Evolutionary conservation across 2,888 invertebrate species (phyloP).

Genomic region (Tachina grossa): DNA sequence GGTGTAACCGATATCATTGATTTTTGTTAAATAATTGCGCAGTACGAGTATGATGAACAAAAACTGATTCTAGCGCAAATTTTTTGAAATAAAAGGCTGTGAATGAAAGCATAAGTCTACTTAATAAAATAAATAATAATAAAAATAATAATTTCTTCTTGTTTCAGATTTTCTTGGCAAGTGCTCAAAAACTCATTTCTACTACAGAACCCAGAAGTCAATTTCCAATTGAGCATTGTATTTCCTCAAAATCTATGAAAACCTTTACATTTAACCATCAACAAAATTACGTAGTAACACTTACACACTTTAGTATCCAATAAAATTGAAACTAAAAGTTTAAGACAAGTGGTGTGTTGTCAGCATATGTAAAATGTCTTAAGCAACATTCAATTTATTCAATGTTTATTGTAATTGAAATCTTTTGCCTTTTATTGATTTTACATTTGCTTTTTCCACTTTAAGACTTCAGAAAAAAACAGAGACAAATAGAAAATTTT

Average conservation of each 20-base stretch:
- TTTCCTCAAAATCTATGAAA: conserved; percentile 36
- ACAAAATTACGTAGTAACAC: not conserved
- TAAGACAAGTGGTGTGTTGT: conserved; percentile 66
- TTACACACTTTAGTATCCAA: conserved; percentile 28
- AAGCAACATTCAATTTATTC: conserved; percentile 64
- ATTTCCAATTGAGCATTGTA: conserved; percentile 25
- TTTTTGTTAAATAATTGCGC: too few relatives aligned
- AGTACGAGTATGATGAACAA: too few relatives aligned
- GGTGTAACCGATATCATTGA: too few relatives aligned
- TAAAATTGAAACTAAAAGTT: conserved; percentile 67
- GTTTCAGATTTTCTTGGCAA: too few relatives aligned
- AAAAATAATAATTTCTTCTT: too few relatives aligned
- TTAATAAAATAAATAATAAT: too few relatives aligned
- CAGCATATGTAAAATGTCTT: conserved; percentile 65
- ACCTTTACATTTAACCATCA: not conserved
- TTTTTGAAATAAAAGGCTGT: too few relatives aligned
- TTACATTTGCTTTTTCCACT: not conserved
- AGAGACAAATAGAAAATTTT: too few relatives aligned
- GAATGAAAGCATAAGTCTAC: too few relatives aligned
- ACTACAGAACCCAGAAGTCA: not conserved
- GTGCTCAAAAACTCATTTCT: too few relatives aligned
- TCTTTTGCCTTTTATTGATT: conserved; percentile 39
- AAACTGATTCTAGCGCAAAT: too few relatives aligned
- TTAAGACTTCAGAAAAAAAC: too few relatives aligned
- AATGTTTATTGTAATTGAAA: conserved; percentile 60